Conservation (phyloP, 1,140 invertebrate species). For the Dendroctonus valens region DNA sequence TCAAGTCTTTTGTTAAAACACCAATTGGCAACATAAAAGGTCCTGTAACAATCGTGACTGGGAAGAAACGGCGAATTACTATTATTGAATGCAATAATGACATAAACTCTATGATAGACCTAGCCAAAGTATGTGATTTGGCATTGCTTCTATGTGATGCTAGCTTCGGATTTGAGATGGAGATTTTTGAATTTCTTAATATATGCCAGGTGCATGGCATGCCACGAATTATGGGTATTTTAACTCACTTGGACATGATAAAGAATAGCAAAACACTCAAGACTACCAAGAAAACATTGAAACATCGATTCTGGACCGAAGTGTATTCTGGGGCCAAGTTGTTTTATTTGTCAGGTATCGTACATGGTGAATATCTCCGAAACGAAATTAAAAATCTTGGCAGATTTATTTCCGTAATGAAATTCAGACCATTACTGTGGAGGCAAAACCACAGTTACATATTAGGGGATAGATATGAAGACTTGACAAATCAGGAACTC, state of each 20-base stretch:
- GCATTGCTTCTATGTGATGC: slow-evolving; percentile 93
- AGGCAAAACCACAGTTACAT: slow-evolving; percentile 91
- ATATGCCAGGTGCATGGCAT: slow-evolving; percentile 99
- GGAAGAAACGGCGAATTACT: slow-evolving; percentile 91
- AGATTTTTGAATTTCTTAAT: slow-evolving; percentile 98
- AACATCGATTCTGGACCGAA: slow-evolving; percentile 98
- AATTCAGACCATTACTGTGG: slow-evolving; percentile 92
- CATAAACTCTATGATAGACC: slow-evolving; percentile 98
- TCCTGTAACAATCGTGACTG: slow-evolving; percentile 87
- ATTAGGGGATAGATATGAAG: slow-evolving; percentile 88
- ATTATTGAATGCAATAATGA: slow-evolving; percentile 99
- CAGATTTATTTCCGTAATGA: slow-evolving; percentile 97
- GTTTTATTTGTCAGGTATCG: slow-evolving; percentile 92
- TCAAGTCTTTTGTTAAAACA: slow-evolving; percentile 89
- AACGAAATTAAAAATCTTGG: slow-evolving; percentile 96
- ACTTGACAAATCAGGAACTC: slow-evolving; percentile 86
- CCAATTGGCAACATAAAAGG: slow-evolving; percentile 87
- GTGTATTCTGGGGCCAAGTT: slow-evolving; percentile 96
- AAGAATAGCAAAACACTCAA: slow-evolving; percentile 86
- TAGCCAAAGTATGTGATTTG: slow-evolving; percentile 98
- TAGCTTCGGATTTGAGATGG: slow-evolving; percentile 99
- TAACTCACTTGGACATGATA: slow-evolving; percentile 95
- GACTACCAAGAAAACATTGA: slow-evolving; percentile 91
- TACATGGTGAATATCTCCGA: slow-evolving; percentile 85
- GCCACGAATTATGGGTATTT: slow-evolving; percentile 95